These are phyloP conservation scores for Siniperca chuatsi DNA, from an alignment of 2,113 vertebrate genomes.

Conservation along the genomic window DNA sequence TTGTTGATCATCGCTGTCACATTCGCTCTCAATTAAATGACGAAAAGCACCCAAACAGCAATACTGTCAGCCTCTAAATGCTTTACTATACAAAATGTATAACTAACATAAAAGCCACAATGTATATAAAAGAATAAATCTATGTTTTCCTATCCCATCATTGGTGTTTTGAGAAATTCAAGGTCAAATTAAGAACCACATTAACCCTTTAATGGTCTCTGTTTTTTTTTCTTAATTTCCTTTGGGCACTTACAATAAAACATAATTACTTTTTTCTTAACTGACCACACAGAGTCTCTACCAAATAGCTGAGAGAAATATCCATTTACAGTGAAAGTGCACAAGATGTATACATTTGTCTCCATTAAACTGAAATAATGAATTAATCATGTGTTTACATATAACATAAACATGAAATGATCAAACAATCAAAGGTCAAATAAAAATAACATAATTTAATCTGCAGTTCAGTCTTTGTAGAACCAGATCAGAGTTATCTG, in stretches of 20 bases:
- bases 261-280: no score
- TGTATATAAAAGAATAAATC: not conserved
- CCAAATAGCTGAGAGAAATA: not conserved
- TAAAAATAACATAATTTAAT: no score
- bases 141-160: not conserved
- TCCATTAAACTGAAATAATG: not conserved
- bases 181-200: slow-evolving; percentile 18
- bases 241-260: no score
- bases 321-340: not conserved
- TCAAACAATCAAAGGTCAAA: not conserved
- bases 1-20: slow-evolving; percentile 29
- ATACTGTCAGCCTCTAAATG: slow-evolving; percentile 17
- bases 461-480: no score
- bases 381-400: not conserved
- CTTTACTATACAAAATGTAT: slow-evolving; percentile 19
- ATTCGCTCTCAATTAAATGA: slow-evolving; percentile 12
- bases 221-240: no score
- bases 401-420: not conserved
- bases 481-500: no score
- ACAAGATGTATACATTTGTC: not conserved
- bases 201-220: not conserved
- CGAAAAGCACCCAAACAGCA: slow-evolving; percentile 11
- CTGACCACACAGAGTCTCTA: not conserved
- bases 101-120: not conserved
- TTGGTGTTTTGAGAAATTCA: slow-evolving; percentile 19